Conservation (phyloP, 2,888 invertebrate genomes). For the Morinoia aosen region DNA sequence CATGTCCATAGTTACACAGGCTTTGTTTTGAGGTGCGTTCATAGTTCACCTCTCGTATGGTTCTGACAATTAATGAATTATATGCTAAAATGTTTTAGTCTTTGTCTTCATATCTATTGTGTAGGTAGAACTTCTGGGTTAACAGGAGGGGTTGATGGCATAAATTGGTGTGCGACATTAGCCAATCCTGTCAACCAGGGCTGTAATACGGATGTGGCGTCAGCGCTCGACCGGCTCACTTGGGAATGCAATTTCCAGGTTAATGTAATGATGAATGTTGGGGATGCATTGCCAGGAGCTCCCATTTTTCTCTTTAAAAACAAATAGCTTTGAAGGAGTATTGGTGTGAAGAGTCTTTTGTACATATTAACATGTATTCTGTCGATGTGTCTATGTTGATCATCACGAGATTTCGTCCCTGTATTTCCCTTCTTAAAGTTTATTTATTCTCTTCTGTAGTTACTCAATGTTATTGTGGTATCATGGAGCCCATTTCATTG, state of each 20-base stretch:
- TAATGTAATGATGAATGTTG: not conserved
- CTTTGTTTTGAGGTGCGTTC: not conserved
- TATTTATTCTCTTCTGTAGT: slow-evolving; percentile 8
- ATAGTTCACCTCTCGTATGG: not conserved
- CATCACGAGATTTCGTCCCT: not conserved
- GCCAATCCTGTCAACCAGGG: not conserved
- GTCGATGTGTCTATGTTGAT: not conserved
- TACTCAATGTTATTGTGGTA: not conserved
- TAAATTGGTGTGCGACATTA: not conserved
- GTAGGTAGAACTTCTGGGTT: not conserved
- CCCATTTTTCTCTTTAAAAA: not conserved
- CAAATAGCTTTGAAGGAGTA: not conserved
- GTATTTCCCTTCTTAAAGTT: not conserved
- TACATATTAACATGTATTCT: not conserved
- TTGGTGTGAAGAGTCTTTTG: not conserved
- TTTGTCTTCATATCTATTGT: not conserved
- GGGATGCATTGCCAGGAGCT: not conserved
- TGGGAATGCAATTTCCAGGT: not conserved
- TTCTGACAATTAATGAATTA: not conserved
- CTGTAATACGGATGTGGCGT: not conserved
- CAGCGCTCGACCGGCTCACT: not conserved
- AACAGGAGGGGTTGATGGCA: not conserved
- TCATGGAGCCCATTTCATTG: not conserved
- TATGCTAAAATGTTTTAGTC: not conserved
- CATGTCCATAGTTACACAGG: not conserved